Evolutionary conservation across 2,888 invertebrate species (phyloP).

Genomic region (Agonopterix subpropinquella): DNA sequence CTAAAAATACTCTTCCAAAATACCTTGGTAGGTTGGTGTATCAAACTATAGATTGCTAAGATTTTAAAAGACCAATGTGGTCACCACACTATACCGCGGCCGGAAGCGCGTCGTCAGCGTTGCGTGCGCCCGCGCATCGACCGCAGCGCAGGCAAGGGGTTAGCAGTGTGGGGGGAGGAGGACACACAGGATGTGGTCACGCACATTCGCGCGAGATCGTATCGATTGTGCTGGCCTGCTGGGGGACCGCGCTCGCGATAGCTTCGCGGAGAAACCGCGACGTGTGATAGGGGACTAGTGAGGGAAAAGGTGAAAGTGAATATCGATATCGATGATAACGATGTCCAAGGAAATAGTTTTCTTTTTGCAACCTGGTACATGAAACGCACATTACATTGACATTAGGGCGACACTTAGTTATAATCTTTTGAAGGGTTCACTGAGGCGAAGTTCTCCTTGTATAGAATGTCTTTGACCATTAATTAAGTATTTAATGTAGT

Average conservation of each 20-base stretch:
- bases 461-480: too few relatives aligned
- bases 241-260: slow-evolving; percentile 27
- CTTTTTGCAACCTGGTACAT: too few relatives aligned
- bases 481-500: too few relatives aligned
- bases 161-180: slow-evolving; percentile 12
- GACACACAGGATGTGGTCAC: slow-evolving; percentile 59
- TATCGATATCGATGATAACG: not conserved
- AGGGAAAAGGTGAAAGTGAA: not conserved
- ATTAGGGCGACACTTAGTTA: too few relatives aligned
- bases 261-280: slow-evolving; percentile 33
- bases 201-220: slow-evolving; percentile 56
- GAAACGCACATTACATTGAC: too few relatives aligned
- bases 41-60: not conserved
- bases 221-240: slow-evolving; percentile 34
- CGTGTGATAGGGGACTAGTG: slow-evolving; percentile 16
- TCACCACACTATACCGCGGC: slow-evolving; percentile 22
- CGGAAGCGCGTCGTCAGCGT: slow-evolving; percentile 32
- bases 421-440: too few relatives aligned
- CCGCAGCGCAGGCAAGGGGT: slow-evolving; percentile 9
- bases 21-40: not conserved
- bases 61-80: slow-evolving; percentile 12
- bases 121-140: slow-evolving; percentile 29
- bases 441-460: too few relatives aligned
- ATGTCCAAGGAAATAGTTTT: too few relatives aligned
- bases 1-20: too few relatives aligned